phyloP scores from a whole-genome alignment of 2,797 vertebrate genomes.

The Notamacropus eugenii region DNA sequence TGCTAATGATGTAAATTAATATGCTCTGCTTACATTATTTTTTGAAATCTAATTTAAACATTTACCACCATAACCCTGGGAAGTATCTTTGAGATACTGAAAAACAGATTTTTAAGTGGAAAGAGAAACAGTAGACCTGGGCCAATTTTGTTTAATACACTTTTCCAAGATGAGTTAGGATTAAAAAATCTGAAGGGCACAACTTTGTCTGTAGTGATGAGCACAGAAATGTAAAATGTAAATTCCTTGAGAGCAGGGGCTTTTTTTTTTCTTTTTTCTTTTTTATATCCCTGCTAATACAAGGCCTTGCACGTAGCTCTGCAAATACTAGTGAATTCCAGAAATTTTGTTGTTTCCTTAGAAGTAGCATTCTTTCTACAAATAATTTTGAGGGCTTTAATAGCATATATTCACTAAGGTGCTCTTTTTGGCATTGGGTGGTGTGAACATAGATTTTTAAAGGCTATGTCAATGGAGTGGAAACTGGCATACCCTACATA shows the following conservation, averaged over 20 bases:
- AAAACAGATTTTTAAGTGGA: not conserved
- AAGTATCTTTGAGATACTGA: not conserved
- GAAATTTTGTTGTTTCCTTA: not conserved
- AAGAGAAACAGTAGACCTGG: not conserved
- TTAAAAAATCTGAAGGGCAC: slow-evolving; percentile 11
- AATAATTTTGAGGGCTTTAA: not conserved
- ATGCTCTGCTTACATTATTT: not conserved
- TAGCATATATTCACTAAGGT: not conserved
- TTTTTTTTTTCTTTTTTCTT: not conserved
- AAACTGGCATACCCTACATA: not conserved
- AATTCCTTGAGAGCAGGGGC: not conserved
- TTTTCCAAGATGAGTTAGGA: slow-evolving; percentile 17
- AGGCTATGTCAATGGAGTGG: not conserved
- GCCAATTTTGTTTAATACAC: not conserved
- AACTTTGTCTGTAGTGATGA: not conserved
- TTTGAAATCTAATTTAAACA: not conserved
- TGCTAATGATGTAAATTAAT: not conserved
- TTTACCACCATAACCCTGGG: not conserved
- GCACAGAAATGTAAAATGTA: not conserved
- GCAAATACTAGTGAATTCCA: not conserved
- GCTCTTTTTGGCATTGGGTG: not conserved
- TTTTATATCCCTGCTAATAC: not conserved
- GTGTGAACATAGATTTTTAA: not conserved
- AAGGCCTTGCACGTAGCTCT: not conserved
- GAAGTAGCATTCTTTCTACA: not conserved